Base-by-base conservation (phyloP, 2,113 vertebrate genomes). In the Grammomys surdaster region DNA sequence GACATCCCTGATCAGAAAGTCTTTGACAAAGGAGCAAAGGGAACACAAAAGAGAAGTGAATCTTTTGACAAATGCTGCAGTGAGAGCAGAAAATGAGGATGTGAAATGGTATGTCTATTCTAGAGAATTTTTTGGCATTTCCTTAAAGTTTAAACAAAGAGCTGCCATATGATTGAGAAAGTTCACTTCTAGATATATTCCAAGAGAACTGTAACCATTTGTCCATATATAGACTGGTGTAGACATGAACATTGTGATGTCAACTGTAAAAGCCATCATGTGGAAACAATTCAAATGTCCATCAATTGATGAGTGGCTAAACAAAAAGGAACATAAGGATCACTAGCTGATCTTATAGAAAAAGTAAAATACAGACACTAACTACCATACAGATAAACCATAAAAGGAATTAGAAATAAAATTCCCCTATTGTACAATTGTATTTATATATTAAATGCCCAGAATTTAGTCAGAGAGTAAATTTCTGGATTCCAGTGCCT, bases 41-140 rank as follows among this genome's bases (percentile, higher is more conserved):
- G 40, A 73, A 65, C 70, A 82, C 0, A 54, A 12, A 60, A 43
- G 33, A 54, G 51, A 54, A 84, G 7, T 26, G 0, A 58, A 67
- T 69, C 31, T 76, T 89, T 54, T 22, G 65, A 48, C 5, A 87
- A 81, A 58, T 26, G 3, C 1, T 70, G 11, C 26, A 19, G 7
- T 33, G 51, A 84, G 22, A 84, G 40, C 11, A 84, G 28, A 31
- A 43, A 20, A 40, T 22, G 43, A 22, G 14, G 85, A 86, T n/a
- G 6, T 9, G 70, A 86, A 91, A 82, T 5, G 19, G n/a, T 67
- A 2, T 3, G 19, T 14, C 48, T n/a, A 36, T 54, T 63, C 87
- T 88, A 77, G 36, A 93, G 92, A 93, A 73, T 48, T 11, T 5
- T 60, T 89, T 84, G 36, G 1, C 19, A 51, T 77, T 95, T 96